Base-by-base conservation (phyloP, 2,113 vertebrate genomes). In the Gracilinanus agilis region DNA sequence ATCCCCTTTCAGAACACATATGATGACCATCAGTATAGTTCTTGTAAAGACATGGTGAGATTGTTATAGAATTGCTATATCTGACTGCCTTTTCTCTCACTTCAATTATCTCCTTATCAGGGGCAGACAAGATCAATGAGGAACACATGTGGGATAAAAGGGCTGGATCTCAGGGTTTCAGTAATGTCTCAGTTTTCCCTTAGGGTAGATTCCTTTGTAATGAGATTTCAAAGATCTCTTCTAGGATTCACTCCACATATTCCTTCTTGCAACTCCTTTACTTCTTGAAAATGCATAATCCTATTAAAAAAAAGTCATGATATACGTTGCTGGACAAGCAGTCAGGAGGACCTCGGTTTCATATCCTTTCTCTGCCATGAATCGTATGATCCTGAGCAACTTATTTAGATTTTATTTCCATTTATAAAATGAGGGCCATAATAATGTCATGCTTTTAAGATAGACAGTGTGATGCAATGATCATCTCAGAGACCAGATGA, bases 61-160 rank as follows among this genome's bases (percentile, higher is more conserved):
- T 61, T 94, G 89, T 54, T 83, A 90, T 88, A 53, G 93, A 90
- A 95, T 94, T 34, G 88, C 61, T 93, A 29, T 27, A 90, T 91
- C 90, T 94, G 61, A 53, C 75, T 96, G 90, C 11, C 91, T 95
- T 49, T 55, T 97, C 93, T 92, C 29, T 91, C 54, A 54, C n/a
- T 21, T 54, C 16, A 54, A 44, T 90, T 94, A 88, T 92, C 93
- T 61, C 95, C 93, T 97, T 95, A 34, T 83, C 95, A 90, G 54
- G 89, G 89, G 89, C 44, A 83, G 90, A 92, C 29, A 24, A 9
- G 90, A 90, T 53, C 19, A 75, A 90, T 91, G 53, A 53, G 29
- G 54, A 90, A 90, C 53, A 75, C 8, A 1, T 88, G 88, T 95
- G 91, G 44, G 54, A 93, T 94, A 44, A 44, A 92, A 91, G 58